Conservation (phyloP, 2,797 vertebrate genomes). For the Poecilia velifera region DNA sequence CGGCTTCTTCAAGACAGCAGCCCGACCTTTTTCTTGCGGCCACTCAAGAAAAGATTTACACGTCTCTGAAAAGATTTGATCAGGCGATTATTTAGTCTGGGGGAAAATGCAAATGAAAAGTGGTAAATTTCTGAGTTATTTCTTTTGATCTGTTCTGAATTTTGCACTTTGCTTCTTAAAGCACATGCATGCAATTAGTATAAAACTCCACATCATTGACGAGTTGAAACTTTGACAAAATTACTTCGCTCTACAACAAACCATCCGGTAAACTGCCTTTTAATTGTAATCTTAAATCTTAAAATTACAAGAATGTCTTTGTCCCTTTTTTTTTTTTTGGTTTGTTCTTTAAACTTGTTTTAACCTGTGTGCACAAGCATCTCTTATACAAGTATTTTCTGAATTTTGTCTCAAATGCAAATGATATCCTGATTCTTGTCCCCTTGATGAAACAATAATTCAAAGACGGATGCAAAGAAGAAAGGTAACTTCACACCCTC, state of each 20-base stretch:
- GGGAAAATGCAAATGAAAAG: neutral
- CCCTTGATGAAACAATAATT: neutral
- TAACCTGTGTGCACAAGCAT: too few species aligned
- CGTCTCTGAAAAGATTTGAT: neutral
- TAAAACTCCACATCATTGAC: neutral
- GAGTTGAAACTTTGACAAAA: neutral
- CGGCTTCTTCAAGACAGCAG: neutral
- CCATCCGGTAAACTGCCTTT: neutral
- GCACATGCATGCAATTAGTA: neutral
- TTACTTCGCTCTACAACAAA: neutral
- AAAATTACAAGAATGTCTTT: neutral
- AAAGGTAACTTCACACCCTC: conserved; percentile 2
- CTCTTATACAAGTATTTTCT: neutral
- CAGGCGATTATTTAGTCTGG: neutral
- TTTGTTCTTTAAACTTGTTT: neutral
- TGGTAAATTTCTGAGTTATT: neutral
- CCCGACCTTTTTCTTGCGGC: neutral
- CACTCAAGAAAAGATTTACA: neutral
- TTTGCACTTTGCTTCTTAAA: neutral
- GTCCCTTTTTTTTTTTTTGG: neutral
- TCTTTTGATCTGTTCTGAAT: neutral
- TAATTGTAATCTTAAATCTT: neutral
- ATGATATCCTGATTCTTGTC: neutral
- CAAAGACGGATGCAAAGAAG: neutral
- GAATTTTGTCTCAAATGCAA: neutral